Evolutionary conservation across 1,140 invertebrate genomes (phyloP), one percentile per base, ranked within the genome.

Genomic region (Temnothorax nylanderi): DNA sequence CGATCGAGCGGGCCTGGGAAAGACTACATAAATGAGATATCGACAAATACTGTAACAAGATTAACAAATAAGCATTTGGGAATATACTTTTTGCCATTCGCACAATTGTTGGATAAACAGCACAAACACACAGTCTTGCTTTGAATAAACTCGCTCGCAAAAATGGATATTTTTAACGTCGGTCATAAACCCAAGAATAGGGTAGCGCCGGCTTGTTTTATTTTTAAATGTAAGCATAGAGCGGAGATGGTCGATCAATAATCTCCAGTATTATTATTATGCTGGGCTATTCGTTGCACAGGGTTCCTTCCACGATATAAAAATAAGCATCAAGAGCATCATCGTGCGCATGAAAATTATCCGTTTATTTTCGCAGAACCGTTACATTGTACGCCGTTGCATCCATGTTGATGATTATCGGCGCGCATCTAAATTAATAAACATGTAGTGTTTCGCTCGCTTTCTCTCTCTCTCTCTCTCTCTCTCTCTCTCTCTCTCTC

Each of bases 221-320:
- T 84, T 84, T 84, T 84, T 84, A 75, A 75, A 58, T 54, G 7
- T 74, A 8, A 1, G 34, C 21, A 71, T 49, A 32, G 13, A 67
- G 44, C n/a, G 78, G 54, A 72, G 67, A 72, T 49, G 41, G 26
- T 58, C 26, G 67, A 84, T 84, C 80, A 75, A 84, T 84, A 84
- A 75, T 84, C 69, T 58, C 41, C n/a, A 26, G 69, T 75, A 84
- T 84, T 84, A 84, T 84, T 84, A 74, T 84, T 84, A 84, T 60
- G 56, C 69, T 41, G 21, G 41, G 67, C 54, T 82, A 82, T 82
- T 84, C 69, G 26, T 74, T 60, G 69, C 49, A 62, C 37, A 34
- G 54, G 69, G 13, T 84, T 62, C 26, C 54, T 74, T 47, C 26
- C 54, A 71, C 2, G 26, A 74, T 74, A 75, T 84, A 75, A 81